Evolutionary conservation across 2,888 invertebrate species (phyloP).

Genomic region (Erynnis tages): DNA sequence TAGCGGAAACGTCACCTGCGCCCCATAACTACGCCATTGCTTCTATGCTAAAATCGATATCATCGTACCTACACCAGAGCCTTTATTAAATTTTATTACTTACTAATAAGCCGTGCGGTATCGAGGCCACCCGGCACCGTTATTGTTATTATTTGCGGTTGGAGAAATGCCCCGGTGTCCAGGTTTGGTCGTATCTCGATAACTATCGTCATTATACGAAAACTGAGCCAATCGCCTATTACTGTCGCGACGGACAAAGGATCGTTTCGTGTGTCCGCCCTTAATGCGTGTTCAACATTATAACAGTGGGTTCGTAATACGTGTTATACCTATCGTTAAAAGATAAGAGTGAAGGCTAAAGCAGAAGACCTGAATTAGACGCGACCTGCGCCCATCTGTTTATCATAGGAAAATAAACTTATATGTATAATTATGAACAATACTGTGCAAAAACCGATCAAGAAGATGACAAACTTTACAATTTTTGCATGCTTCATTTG

Average conservation of each 20-base stretch:
- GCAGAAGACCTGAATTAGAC: too few species aligned
- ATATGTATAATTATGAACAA: too few species aligned
- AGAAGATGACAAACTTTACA: too few species aligned
- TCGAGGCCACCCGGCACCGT: slow-evolving; percentile 30
- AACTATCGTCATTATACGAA: slow-evolving; percentile 28
- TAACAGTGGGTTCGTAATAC: background rate
- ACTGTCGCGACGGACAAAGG: slow-evolving; percentile 24
- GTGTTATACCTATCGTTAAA: too few species aligned
- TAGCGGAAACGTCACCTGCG: too few species aligned
- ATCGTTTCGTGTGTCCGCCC: slow-evolving; percentile 20
- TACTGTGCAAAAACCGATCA: too few species aligned
- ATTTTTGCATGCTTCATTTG: too few species aligned
- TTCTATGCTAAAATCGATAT: background rate
- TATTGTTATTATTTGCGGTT: slow-evolving; percentile 33
- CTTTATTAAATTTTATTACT: slow-evolving; percentile 25
- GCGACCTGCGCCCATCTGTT: too few species aligned
- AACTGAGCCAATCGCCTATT: slow-evolving; percentile 26
- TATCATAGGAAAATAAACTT: too few species aligned
- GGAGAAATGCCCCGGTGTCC: slow-evolving; percentile 32
- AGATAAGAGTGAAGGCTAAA: too few species aligned
- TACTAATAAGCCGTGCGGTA: slow-evolving; percentile 23
- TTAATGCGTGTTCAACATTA: slow-evolving; percentile 9
- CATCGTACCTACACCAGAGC: background rate
- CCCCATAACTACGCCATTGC: too few species aligned
- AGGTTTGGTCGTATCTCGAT: slow-evolving; percentile 31